Base-by-base conservation (phyloP, 1,140 invertebrate genomes). In the Drosophila micromelanica region DNA sequence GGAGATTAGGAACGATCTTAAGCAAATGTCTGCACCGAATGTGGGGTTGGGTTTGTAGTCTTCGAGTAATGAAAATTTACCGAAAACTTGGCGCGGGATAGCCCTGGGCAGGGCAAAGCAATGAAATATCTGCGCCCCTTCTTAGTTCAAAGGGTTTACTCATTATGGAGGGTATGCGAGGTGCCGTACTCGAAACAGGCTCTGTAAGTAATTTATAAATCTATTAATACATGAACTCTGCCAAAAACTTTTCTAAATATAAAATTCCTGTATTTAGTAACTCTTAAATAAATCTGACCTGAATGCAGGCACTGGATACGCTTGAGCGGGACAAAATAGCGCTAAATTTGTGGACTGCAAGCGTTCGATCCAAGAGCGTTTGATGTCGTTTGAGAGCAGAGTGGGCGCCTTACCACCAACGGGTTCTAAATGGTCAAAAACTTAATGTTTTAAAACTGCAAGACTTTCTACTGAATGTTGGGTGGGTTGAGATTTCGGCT, bases 321-420 rank as follows among this genome's bases (percentile, higher is more conserved):
- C 94, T 91, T 96, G 95, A 61, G 94, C 95, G 43, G 93, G 94
- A 91, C 94, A 95, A 77, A 94, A 84, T 2, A 84, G 4, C 9
- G 76, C 76, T 45, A 84, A 7, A 63, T 84, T 72, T 17, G 64
- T 73, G 51, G 80, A 55, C 73, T 56, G 70, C 87, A 64, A 75
- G 23, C 93, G 85, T 93, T 94, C 91, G 93, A 93, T 93, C 93
- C 94, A 79, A 93, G 80, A 78, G 32, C 93, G 74, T 94, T 94
- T 93, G 93, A 79, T 79, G 76, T 96, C 94, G 69, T 93, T 94
- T 12, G 95, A 94, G 5, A 90, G 77, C 92, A 96, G 94, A 38
- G 94, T 95, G 32, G 95, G 95, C 63, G 94, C 93, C 87, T 94
- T 94, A 84, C 94, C 95, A 77, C 95, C 95, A 79, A 96, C 93